These are phyloP conservation scores for Neomorphus geoffroyi DNA, from an alignment of 2,797 vertebrate species.

Conservation along the genomic window DNA sequence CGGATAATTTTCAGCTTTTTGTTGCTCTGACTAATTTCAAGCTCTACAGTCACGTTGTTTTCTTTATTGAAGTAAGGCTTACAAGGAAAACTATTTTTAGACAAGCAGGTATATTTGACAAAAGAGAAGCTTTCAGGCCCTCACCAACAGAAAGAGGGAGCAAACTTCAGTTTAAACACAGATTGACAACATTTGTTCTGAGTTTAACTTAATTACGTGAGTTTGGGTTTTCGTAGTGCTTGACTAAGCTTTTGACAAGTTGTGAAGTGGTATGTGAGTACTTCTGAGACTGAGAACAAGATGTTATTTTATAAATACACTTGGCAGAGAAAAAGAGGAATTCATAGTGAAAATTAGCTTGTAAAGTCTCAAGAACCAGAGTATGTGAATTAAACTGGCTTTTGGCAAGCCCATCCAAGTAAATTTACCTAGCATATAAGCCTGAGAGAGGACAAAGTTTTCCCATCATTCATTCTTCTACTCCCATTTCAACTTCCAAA, in stretches of 20 bases:
- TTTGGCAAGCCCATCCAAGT: slow-evolving; percentile 20
- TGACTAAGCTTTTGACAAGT: slow-evolving; percentile 56
- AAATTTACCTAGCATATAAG: slow-evolving; percentile 4
- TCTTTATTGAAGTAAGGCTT: background rate
- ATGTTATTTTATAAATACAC: slow-evolving; percentile 57
- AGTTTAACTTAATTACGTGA: slow-evolving; percentile 46
- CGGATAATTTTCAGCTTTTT: background rate
- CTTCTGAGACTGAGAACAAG: slow-evolving; percentile 32
- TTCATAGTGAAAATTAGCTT: slow-evolving; percentile 21
- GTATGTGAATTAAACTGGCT: background rate
- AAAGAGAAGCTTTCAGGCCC: background rate
- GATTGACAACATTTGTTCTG: slow-evolving; percentile 16
- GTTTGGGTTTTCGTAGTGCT: slow-evolving; percentile 38
- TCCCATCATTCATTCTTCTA: background rate
- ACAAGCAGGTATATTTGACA: background rate
- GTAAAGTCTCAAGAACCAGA: background rate
- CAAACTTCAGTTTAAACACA: slow-evolving; percentile 6
- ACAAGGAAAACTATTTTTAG: background rate
- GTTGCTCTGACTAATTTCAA: background rate
- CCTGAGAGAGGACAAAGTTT: background rate
- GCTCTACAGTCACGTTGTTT: background rate
- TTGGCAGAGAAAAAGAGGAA: slow-evolving; percentile 25
- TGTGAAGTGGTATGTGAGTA: slow-evolving; percentile 30
- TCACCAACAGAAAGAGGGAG: background rate
- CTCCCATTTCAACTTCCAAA: background rate